A percentile compares a stretch with the other conserved stretches of the same genome.
phyloP scores from a whole-genome alignment of 2,113 vertebrate genomes.

The Aphyosemion australe region DNA sequence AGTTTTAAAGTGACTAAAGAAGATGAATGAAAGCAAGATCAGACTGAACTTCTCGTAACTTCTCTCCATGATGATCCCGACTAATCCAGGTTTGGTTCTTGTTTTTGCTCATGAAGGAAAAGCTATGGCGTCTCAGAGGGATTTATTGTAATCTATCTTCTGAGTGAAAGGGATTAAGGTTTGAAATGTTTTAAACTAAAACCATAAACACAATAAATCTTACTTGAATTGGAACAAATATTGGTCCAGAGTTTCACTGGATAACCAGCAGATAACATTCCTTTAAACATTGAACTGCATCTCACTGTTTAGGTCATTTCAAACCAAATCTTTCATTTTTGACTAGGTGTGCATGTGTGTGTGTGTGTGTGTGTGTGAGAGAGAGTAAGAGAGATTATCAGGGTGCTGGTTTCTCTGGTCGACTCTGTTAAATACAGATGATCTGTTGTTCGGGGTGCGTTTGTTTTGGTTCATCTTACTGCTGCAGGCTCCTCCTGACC shows the following conservation, averaged over 20 bases:
- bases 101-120: constrained; percentile 43
- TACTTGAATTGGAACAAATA: background rate
- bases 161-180: constrained; percentile 11
- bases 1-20: background rate
- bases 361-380: constrained; percentile 20
- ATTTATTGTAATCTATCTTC: background rate
- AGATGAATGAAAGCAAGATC: background rate
- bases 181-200: constrained; percentile 43
- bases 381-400: too few species aligned
- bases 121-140: constrained; percentile 6
- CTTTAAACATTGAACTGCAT: background rate
- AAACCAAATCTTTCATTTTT: constrained; percentile 10
- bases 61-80: background rate
- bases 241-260: background rate
- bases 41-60: background rate
- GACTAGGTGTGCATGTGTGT: constrained; percentile 10
- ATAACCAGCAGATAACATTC: background rate
- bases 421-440: background rate
- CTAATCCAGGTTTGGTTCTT: constrained; percentile 24
- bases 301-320: constrained; percentile 19
- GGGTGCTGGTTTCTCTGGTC: constrained; percentile 38
- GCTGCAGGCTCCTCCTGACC: background rate
- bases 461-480: constrained; percentile 30
- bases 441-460: constrained; percentile 6
- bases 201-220: background rate